Evolutionary conservation across 1,140 invertebrate genomes (phyloP).

Genomic region (Eubasilissa regina): DNA sequence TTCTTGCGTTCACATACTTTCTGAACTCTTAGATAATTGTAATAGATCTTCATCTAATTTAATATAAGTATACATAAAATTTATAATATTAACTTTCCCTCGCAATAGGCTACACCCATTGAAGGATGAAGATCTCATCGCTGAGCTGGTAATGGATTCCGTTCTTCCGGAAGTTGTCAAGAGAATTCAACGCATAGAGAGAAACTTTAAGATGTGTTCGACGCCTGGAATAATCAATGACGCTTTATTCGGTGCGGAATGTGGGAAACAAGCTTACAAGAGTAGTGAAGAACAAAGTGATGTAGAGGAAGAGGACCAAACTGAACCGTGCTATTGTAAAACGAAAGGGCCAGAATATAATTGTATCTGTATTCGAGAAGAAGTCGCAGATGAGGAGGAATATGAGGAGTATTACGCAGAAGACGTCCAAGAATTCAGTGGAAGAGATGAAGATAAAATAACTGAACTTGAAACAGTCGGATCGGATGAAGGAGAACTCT

Average conservation of each 20-base stretch:
- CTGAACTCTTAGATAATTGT: too few species aligned
- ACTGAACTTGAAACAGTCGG: background rate
- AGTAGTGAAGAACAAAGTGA: background rate
- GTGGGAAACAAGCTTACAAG: background rate
- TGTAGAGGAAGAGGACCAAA: background rate
- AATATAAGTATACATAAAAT: too few species aligned
- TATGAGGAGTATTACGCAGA: background rate
- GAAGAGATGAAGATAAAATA: background rate
- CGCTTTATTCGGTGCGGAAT: conserved; percentile 3
- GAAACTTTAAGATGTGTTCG: background rate
- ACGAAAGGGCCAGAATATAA: background rate
- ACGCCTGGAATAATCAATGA: background rate
- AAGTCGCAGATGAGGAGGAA: background rate
- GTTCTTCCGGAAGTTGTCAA: conserved; percentile 19
- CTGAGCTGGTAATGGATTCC: conserved; percentile 30
- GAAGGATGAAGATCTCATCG: conserved; percentile 35
- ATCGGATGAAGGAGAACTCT: background rate
- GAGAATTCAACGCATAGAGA: conserved; percentile 7
- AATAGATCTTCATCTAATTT: too few species aligned
- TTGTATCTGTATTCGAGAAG: background rate
- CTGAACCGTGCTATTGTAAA: background rate
- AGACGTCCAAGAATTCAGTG: background rate
- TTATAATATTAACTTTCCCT: too few species aligned
- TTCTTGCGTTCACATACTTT: too few species aligned
- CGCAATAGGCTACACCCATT: background rate